Evolutionary conservation across 2,113 vertebrate genomes (phyloP).

Genomic region (Anolis carolinensis): DNA sequence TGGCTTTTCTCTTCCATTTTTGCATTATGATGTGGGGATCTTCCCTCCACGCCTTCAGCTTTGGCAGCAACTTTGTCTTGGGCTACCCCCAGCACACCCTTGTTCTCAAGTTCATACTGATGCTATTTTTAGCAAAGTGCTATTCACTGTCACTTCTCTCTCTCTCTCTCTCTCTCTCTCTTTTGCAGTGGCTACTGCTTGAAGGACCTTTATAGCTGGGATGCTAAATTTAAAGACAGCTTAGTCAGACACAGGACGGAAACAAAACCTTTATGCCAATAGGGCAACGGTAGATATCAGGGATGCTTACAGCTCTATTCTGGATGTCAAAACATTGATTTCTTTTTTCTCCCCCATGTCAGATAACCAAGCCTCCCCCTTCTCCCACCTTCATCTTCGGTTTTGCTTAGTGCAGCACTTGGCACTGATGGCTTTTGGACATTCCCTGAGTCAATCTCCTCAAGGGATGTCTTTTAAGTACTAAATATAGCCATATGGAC

Average conservation of each 20-base stretch:
- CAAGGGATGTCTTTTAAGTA: not conserved
- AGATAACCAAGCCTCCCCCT: not conserved
- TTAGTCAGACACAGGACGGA: not conserved
- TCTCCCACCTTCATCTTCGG: not conserved
- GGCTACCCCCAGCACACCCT: not conserved
- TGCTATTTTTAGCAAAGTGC: conserved; percentile 10
- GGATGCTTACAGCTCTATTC: conserved; percentile 21
- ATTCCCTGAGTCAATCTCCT: conserved; percentile 32
- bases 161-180: too few relatives aligned
- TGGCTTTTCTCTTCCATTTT: not conserved
- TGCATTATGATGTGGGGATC: not conserved
- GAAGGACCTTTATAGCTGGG: not conserved
- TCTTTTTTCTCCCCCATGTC: not conserved
- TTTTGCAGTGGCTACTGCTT: conserved; percentile 15
- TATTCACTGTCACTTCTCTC: conserved; percentile 27
- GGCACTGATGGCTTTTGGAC: not conserved
- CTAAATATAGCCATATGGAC: conserved; percentile 30
- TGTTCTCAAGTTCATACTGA: conserved; percentile 6
- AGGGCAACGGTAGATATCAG: conserved; percentile 12
- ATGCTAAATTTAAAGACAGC: not conserved
- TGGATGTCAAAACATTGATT: not conserved
- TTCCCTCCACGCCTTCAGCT: not conserved
- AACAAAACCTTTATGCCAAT: not conserved
- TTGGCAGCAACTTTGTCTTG: not conserved
- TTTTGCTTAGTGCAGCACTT: not conserved